Percentiles rank a stretch among this genome's conserved stretches.
These are phyloP conservation scores for Galendromus occidentalis DNA, from an alignment of 1,140 invertebrate genomes.

Conservation along the genomic window DNA sequence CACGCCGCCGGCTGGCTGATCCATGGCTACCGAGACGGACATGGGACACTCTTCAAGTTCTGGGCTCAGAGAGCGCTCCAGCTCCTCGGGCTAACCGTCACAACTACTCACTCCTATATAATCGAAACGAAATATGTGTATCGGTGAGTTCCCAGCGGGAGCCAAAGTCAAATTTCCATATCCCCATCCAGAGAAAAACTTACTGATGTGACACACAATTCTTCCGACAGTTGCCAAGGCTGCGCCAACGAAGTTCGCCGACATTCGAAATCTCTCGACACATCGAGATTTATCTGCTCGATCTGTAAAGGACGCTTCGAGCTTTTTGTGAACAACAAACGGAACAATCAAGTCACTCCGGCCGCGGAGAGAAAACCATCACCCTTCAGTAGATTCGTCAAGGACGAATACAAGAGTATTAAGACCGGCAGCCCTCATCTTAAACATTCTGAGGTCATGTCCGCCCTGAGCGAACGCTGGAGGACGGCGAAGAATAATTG, in stretches of 20 bases:
- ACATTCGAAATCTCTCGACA: constrained; percentile 1
- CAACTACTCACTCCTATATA: neutral
- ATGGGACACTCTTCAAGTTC: neutral
- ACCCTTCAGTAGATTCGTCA: too few species aligned
- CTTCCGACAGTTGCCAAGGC: neutral
- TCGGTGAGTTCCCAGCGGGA: neutral
- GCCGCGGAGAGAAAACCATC: too few species aligned
- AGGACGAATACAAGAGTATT: too few species aligned
- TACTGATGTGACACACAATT: neutral
- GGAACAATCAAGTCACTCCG: too few species aligned
- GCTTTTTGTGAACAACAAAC: neutral
- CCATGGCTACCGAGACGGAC: neutral
- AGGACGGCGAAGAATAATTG: too few species aligned
- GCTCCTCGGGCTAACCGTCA: neutral
- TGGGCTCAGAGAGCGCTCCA: neutral
- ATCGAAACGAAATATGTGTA: neutral
- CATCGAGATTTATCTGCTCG: neutral
- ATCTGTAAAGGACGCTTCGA: neutral
- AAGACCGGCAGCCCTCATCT: too few species aligned
- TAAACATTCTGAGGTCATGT: too few species aligned
- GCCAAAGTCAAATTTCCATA: neutral
- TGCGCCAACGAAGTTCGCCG: neutral
- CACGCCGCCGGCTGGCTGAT: neutral
- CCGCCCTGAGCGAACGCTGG: too few species aligned
- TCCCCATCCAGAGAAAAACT: neutral